Evolutionary conservation across 2,797 vertebrate genomes (phyloP).

Genomic region (Perodicticus potto): DNA sequence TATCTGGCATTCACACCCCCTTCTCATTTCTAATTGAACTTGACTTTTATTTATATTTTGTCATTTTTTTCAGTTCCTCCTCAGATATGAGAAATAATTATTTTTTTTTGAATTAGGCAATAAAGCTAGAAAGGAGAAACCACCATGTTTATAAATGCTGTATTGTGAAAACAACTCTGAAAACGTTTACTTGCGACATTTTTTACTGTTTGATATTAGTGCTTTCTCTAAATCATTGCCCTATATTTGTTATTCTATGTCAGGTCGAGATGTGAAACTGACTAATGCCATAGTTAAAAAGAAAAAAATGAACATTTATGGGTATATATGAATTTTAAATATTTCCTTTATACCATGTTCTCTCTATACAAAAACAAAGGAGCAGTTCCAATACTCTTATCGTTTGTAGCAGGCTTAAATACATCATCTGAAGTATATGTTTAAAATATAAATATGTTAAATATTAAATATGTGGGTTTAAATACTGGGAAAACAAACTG

Average conservation of each 20-base stretch:
- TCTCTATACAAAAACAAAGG: background rate
- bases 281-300: background rate
- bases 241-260: background rate
- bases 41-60: background rate
- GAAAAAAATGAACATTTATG: background rate
- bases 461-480: background rate
- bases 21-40: background rate
- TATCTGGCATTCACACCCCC: fast-evolving
- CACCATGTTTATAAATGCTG: background rate
- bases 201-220: background rate
- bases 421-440: background rate
- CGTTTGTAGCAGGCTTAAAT: background rate
- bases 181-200: background rate
- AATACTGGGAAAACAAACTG: background rate
- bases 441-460: background rate
- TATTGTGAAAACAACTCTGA: background rate
- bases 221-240: background rate
- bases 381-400: background rate
- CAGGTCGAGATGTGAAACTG: background rate
- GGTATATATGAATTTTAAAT: background rate
- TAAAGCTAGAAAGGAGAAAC: background rate
- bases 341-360: background rate
- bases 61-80: background rate
- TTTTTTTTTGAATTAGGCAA: background rate
- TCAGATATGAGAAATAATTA: background rate